Conservation (phyloP, 2,797 vertebrate species). For the Hafferia zeledoni region DNA sequence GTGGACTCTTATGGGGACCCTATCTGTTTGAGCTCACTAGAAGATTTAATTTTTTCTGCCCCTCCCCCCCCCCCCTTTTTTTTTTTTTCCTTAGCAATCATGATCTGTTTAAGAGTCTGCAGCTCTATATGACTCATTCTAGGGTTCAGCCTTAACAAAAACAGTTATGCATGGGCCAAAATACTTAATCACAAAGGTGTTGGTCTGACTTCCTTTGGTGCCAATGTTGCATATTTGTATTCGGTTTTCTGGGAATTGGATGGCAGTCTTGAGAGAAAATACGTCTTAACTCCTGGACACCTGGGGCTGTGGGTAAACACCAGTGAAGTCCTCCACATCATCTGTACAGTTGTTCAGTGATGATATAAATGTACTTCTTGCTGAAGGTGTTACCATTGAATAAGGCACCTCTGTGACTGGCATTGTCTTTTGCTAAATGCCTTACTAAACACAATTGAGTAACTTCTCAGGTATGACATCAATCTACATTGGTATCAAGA, state of each 20-base stretch:
- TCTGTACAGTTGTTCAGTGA: not conserved
- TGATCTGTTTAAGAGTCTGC: constrained; percentile 12
- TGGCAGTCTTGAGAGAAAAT: not conserved
- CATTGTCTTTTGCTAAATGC: not conserved
- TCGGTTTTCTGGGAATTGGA: not conserved
- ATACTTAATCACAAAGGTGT: not conserved
- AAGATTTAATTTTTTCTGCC: not conserved
- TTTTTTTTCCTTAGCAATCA: not conserved
- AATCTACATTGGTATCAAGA: not conserved
- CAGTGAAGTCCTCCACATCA: not conserved
- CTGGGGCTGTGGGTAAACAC: not conserved
- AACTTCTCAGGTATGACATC: not conserved
- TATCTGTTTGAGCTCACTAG: not conserved
- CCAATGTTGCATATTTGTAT: not conserved
- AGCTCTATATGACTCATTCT: not conserved
- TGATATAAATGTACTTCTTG: not conserved
- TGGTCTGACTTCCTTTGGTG: not conserved
- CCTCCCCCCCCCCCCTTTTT: not conserved
- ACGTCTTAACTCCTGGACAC: not conserved
- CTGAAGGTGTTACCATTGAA: not conserved
- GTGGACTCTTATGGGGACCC: not conserved
- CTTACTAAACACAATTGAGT: not conserved
- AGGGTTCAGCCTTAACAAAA: not conserved
- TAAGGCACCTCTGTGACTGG: not conserved
- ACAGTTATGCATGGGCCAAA: not conserved